Conservation (phyloP, 92 coral and sea anemone genomes). For the Actinostola sp. region DNA sequence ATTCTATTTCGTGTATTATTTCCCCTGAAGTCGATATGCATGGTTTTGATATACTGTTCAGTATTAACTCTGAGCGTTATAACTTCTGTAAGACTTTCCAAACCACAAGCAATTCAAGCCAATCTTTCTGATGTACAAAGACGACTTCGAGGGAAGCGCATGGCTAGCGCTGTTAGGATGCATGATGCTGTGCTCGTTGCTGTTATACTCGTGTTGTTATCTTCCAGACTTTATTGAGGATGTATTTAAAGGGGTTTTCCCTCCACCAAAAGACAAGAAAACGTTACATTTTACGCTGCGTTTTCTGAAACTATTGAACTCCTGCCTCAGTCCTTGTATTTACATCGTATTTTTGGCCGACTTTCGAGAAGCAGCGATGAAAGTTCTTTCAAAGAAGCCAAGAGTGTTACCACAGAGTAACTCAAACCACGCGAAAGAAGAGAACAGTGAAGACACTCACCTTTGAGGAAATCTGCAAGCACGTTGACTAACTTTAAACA, state of each 20-base stretch:
- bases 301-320: not conserved
- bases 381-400: not conserved
- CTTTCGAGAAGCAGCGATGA: not conserved
- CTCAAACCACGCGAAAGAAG: too few species aligned
- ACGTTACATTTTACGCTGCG: not conserved
- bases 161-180: not conserved
- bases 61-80: not conserved
- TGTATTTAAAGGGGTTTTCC: not conserved
- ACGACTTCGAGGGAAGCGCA: not conserved
- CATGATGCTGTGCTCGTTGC: not conserved
- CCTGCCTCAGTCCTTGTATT: not conserved
- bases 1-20: not conserved
- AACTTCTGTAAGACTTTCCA: not conserved
- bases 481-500: too few species aligned
- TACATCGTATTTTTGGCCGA: not conserved
- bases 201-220: not conserved
- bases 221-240: not conserved
- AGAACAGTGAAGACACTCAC: too few species aligned
- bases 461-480: too few species aligned
- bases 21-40: not conserved
- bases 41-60: not conserved
- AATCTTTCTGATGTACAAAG: conserved; percentile 1
- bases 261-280: not conserved
- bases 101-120: not conserved
- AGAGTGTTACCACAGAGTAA: too few species aligned